phyloP scores from a whole-genome alignment of 2,797 vertebrate species.

The Pseudochaenichthys georgianus region DNA sequence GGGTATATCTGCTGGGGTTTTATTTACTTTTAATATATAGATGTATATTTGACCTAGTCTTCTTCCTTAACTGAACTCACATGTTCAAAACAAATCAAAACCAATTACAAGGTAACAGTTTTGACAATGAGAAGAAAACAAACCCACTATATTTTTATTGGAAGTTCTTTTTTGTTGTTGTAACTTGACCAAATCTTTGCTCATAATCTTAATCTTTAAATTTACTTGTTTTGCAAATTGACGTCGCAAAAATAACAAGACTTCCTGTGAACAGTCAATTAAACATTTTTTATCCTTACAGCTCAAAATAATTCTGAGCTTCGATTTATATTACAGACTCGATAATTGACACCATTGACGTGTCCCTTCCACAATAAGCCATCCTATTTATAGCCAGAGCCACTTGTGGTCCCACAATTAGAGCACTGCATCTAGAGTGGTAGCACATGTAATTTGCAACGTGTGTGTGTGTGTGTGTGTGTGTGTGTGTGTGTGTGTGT shows the following conservation, averaged over 20 bases:
- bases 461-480: conserved; percentile 3
- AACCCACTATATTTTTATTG: neutral
- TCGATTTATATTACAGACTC: neutral
- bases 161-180: no score
- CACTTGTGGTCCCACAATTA: conserved; percentile 64
- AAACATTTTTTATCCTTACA: neutral
- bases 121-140: neutral
- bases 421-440: conserved; percentile 49
- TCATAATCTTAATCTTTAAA: neutral
- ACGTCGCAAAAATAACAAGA: neutral
- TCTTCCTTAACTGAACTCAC: neutral
- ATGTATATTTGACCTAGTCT: neutral
- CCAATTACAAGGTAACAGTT: neutral
- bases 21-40: no score
- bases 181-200: neutral
- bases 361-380: conserved; percentile 43
- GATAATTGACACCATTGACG: conserved; percentile 33
- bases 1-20: neutral
- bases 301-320: neutral
- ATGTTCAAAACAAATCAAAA: neutral
- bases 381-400: conserved; percentile 60
- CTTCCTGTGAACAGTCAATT: neutral
- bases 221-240: neutral
- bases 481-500: conserved; percentile 12
- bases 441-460: conserved; percentile 56